These are phyloP conservation scores for Smittia aterrima DNA, from an alignment of 2,888 invertebrate genomes.

Conservation along the genomic window DNA sequence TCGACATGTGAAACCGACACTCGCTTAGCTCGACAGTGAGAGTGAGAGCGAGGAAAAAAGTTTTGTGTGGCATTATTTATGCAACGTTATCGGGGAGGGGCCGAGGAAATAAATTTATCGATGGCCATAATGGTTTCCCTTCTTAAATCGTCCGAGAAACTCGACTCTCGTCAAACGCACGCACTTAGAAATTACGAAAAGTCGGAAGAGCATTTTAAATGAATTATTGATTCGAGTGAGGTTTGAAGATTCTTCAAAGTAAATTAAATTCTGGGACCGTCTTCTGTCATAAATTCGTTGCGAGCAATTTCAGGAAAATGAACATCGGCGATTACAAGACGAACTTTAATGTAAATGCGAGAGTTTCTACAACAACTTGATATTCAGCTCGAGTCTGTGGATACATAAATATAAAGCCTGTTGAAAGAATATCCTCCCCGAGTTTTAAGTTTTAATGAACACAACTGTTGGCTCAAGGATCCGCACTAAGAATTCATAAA, in stretches of 20 bases:
- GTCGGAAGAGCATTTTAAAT: background rate
- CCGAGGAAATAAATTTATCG: background rate
- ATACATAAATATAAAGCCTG: background rate
- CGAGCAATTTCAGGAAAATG: background rate
- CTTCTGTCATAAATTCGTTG: background rate
- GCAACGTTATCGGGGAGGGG: background rate
- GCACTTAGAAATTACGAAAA: background rate
- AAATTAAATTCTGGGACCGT: background rate
- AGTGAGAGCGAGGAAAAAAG: background rate
- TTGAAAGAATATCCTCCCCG: background rate
- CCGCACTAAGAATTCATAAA: background rate
- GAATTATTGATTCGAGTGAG: background rate
- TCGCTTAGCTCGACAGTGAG: background rate
- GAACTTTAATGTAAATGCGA: background rate
- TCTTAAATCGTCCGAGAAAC: background rate
- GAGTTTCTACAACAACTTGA: background rate
- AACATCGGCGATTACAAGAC: background rate
- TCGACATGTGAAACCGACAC: constrained; percentile 3
- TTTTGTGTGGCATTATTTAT: background rate
- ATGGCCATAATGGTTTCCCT: constrained; percentile 8
- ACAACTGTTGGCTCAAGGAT: background rate
- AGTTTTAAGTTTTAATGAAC: constrained; percentile 1
- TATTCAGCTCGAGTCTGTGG: background rate
- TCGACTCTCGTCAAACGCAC: background rate
- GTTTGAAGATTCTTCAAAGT: background rate